These are phyloP conservation scores for Lates japonicus DNA, from an alignment of 2,797 vertebrate species.

Conservation along the genomic window DNA sequence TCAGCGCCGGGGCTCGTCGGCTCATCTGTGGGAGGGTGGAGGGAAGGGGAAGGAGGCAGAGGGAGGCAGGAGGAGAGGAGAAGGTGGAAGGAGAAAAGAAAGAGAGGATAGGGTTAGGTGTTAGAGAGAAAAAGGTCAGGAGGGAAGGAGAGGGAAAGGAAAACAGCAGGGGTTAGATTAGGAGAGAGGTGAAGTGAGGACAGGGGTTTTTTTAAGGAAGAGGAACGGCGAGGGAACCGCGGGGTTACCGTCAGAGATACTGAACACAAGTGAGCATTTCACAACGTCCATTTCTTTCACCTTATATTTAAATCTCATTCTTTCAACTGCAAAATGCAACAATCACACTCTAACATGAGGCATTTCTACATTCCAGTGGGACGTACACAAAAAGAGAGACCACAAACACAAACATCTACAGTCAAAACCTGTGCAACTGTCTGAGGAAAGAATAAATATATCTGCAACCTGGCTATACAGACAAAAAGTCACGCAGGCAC, in stretches of 20 bases:
- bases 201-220: slow-evolving; percentile 44
- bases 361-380: not conserved
- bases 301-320: not conserved
- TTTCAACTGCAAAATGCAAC: not conserved
- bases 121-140: slow-evolving; percentile 60
- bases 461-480: not conserved
- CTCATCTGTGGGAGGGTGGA: slow-evolving; percentile 88
- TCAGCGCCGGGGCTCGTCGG: slow-evolving; percentile 97
- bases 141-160: slow-evolving; percentile 37
- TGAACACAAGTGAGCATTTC: slow-evolving; percentile 21
- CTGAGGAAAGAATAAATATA: not conserved
- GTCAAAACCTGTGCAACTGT: slow-evolving; percentile 10
- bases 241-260: slow-evolving; percentile 36
- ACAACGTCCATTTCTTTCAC: slow-evolving; percentile 12
- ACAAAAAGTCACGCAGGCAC: not conserved
- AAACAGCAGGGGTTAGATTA: slow-evolving; percentile 52
- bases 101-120: slow-evolving; percentile 57
- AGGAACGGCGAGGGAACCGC: slow-evolving; percentile 52
- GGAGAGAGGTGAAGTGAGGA: slow-evolving; percentile 32
- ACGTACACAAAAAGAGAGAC: not conserved
- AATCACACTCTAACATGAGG: not conserved
- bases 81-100: slow-evolving; percentile 9
- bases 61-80: not conserved
- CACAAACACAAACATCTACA: not conserved
- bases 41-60: slow-evolving; percentile 24